Percentiles rank a stretch among this genome's conserved stretches.
These are phyloP conservation scores for Campylomormyrus numenius DNA, from an alignment of 2,113 vertebrate genomes.

Conservation along the genomic window DNA sequence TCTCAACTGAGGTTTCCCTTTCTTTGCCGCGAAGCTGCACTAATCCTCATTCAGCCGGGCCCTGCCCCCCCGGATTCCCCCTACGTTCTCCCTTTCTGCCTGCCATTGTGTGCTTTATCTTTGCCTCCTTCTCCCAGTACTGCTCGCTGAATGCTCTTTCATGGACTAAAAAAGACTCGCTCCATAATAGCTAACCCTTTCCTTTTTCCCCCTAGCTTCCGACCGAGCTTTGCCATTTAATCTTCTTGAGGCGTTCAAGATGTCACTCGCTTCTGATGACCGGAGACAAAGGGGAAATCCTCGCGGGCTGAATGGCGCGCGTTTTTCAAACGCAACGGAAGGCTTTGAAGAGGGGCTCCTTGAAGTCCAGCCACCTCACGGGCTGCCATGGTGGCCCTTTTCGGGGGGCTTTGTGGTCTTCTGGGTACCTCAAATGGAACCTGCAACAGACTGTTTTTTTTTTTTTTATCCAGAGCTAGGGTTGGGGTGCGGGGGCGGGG, in stretches of 20 bases:
- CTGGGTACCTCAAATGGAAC: conserved; percentile 49
- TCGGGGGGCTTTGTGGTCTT: conserved; percentile 57
- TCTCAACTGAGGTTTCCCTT: conserved; percentile 76
- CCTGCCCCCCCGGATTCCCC: conserved; percentile 65
- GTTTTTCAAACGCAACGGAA: conserved; percentile 66
- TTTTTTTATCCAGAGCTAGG: background rate
- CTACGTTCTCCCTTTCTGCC: conserved; percentile 61
- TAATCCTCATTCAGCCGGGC: conserved; percentile 75
- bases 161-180: conserved; percentile 68
- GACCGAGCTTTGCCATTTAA: conserved; percentile 84
- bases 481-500: background rate
- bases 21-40: conserved; percentile 68
- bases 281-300: conserved; percentile 76
- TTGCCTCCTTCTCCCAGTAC: conserved; percentile 68
- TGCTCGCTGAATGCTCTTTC: conserved; percentile 75
- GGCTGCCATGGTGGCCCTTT: conserved; percentile 68
- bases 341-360: conserved; percentile 76
- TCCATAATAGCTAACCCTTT: conserved; percentile 73
- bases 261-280: conserved; percentile 85
- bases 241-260: conserved; percentile 89
- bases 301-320: conserved; percentile 66
- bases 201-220: conserved; percentile 70
- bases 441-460: conserved; percentile 33
- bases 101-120: conserved; percentile 71
- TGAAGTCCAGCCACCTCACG: conserved; percentile 66